Evolutionary conservation across 2,797 vertebrate species (phyloP).

Genomic region (Ispidina lecontei): DNA sequence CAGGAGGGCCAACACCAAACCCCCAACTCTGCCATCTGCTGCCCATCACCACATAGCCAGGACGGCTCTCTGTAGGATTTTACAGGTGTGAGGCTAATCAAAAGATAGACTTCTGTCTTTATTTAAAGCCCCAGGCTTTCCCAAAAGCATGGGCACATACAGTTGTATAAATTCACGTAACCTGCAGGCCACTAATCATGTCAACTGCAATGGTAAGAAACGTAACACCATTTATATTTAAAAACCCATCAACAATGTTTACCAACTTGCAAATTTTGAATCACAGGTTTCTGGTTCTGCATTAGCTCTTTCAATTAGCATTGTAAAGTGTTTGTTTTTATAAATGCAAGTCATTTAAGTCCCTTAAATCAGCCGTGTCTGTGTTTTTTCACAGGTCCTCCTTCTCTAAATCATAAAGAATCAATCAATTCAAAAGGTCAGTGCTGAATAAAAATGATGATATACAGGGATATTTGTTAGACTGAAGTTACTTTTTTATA

Average conservation of each 20-base stretch:
- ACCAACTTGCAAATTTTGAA: neutral
- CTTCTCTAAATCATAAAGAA: neutral
- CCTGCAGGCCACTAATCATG: neutral
- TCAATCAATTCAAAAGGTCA: constrained; percentile 2
- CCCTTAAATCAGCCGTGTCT: neutral
- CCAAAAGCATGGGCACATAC: neutral
- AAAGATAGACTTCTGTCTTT: neutral
- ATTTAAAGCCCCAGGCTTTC: neutral
- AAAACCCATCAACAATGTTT: neutral
- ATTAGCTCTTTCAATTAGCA: neutral
- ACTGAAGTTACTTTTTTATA: neutral
- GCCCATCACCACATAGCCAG: neutral
- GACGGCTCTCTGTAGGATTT: neutral
- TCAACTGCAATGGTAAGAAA: neutral
- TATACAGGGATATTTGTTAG: neutral
- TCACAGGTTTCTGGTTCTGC: neutral
- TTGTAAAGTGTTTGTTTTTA: neutral
- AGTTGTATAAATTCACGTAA: neutral
- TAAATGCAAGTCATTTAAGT: neutral
- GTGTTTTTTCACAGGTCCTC: neutral
- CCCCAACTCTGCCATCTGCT: neutral
- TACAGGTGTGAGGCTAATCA: neutral
- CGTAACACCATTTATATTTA: neutral
- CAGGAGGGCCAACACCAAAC: neutral
- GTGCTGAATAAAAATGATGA: neutral